Conservation (phyloP, 2,888 invertebrate genomes). For the Acleris emargana region DNA sequence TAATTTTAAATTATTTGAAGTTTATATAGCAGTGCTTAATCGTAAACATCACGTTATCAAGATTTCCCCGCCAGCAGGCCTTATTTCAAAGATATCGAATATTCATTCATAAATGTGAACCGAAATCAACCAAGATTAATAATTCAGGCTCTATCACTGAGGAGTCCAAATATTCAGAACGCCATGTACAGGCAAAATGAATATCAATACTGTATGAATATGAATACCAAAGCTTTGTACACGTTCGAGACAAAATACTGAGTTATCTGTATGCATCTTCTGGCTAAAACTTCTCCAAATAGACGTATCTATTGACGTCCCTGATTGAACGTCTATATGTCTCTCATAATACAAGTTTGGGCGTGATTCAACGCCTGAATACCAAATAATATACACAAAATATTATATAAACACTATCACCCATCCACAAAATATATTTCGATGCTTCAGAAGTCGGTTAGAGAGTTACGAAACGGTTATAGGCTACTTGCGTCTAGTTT, state of each 20-base stretch:
- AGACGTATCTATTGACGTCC: conserved; percentile 10
- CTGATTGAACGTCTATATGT: conserved; percentile 23
- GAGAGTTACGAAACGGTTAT: conserved; percentile 19
- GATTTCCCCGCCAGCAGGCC: background rate
- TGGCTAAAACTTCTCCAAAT: conserved; percentile 45
- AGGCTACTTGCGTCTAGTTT: conserved; percentile 23
- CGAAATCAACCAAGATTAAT: conserved; percentile 30
- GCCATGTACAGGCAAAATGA: conserved; percentile 36
- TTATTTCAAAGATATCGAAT: conserved; percentile 36
- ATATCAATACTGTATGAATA: conserved; percentile 38
- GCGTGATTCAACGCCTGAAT: conserved; percentile 17
- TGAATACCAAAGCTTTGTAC: conserved; percentile 10
- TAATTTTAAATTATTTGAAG: background rate
- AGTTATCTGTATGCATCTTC: conserved; percentile 52
- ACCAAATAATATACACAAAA: conserved; percentile 26
- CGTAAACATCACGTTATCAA: conserved; percentile 7
- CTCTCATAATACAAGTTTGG: conserved; percentile 12
- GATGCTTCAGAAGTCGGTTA: conserved; percentile 15
- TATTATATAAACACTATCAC: conserved; percentile 22
- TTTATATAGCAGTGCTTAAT: background rate
- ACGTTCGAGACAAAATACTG: conserved; percentile 13
- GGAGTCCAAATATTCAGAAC: conserved; percentile 30
- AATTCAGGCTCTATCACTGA: conserved; percentile 28
- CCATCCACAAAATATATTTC: conserved; percentile 16
- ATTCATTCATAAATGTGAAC: conserved; percentile 36